These are phyloP conservation scores for Mormyrops boulengeri DNA, from an alignment of 2,797 vertebrate species.

Conservation along the genomic window DNA sequence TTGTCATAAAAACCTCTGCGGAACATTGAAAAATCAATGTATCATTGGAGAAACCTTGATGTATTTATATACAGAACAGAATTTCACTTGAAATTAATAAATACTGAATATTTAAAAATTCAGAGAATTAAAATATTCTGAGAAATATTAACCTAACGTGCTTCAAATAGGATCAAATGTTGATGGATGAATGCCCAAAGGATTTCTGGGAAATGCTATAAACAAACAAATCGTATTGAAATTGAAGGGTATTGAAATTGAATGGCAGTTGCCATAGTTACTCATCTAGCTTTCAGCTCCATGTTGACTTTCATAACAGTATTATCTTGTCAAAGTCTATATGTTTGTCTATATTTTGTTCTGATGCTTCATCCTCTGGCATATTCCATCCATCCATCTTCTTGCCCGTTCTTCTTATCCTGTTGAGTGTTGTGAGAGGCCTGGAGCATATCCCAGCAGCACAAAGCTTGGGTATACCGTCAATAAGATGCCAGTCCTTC, in stretches of 20 bases:
- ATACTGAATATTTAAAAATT: background rate
- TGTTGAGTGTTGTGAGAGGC: background rate
- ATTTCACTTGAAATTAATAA: background rate
- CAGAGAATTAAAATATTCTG: background rate
- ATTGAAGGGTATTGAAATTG: background rate
- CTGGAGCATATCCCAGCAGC: background rate
- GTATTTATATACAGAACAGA: background rate
- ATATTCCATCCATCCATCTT: background rate
- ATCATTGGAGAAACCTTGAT: background rate
- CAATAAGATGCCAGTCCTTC: background rate
- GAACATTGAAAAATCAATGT: background rate
- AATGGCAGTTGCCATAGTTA: constrained; percentile 7
- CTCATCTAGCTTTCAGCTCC: background rate
- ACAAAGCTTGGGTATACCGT: background rate
- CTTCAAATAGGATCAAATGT: background rate
- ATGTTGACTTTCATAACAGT: background rate
- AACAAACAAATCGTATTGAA: background rate
- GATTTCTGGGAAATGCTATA: background rate
- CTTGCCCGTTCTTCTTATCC: background rate
- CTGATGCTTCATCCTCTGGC: background rate
- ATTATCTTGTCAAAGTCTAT: background rate
- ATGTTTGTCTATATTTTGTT: background rate
- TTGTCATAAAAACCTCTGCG: background rate
- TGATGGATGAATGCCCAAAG: background rate
- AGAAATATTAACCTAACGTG: background rate